Base-by-base conservation (phyloP, 2,888 invertebrate species). In the Deilephila porcellus region DNA sequence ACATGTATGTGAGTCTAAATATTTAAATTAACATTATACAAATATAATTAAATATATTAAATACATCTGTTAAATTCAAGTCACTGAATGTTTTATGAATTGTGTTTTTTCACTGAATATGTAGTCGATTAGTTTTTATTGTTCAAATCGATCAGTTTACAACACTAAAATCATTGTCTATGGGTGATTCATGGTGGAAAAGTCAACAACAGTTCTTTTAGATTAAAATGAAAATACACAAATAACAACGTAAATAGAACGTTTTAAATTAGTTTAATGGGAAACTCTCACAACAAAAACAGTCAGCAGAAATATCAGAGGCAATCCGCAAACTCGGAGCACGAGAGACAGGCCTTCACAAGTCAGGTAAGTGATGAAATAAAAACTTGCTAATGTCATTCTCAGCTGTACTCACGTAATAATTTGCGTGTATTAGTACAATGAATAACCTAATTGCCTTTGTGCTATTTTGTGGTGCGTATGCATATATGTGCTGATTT, bases 371-470 rank as follows among this genome's bases (percentile, higher is more conserved):
- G 85, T 85, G 86, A 88, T 88, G 84, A 87, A 90, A 88, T 81
- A 87, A 91, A 93, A 93, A 93, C 90, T 93, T 93, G 93, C 91
- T 90, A 93, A 91, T 94, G 94, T 94, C 94, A 94, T 93, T 93
- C 94, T 88, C 93, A 93, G 93, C 91, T 93, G 93, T 90, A 94
- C 86, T 90, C 91, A 88, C 91, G 88, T 91, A 93, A 92, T 91
- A 88, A 86, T 90, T 89, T 87, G 85, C 67, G 45, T 86, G 81
- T 81, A 76, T 82, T 82, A 76, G 79, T 81, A 83, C 81, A 81
- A 78, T 78, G 77, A 79, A 79, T 80, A 75, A 76, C 73, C 76
- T 79, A 85, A 81, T 86, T 85, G 80, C 81, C 81, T 80, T 83
- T 82, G 80, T 82, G 82, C 77, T 80, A 77, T 76, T 78, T 80